Evolutionary conservation across 2,888 invertebrate species (phyloP).

Genomic region (Desoria tigrina): DNA sequence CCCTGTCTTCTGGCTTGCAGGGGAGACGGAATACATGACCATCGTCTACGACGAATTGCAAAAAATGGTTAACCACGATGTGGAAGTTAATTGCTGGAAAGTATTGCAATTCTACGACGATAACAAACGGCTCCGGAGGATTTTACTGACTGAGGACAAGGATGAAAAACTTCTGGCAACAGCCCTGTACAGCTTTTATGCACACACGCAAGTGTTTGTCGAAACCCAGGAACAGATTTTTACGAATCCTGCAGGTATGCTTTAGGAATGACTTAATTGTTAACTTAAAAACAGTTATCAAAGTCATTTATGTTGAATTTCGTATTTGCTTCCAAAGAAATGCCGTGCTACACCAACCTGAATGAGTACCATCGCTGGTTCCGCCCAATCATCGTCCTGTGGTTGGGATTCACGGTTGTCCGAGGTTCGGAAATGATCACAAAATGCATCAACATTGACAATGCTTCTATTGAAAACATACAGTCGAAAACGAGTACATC

Average conservation of each 20-base stretch:
- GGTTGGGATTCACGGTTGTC: conserved; percentile 51
- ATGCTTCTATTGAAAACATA: conserved; percentile 20
- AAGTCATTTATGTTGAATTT: neutral
- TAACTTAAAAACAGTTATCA: neutral
- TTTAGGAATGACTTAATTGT: neutral
- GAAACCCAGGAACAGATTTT: conserved; percentile 33
- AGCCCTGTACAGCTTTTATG: conserved; percentile 46
- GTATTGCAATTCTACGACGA: conserved; percentile 35
- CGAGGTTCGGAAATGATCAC: conserved; percentile 45
- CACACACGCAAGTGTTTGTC: conserved; percentile 45
- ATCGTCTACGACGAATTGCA: conserved; percentile 49
- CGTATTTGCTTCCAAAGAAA: neutral
- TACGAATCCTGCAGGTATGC: neutral
- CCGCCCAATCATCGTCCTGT: conserved; percentile 47
- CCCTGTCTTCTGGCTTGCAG: conserved; percentile 45
- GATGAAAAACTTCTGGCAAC: conserved; percentile 34
- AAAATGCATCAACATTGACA: conserved; percentile 45
- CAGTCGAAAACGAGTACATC: conserved; percentile 42
- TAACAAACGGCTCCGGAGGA: conserved; percentile 33
- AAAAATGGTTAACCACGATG: conserved; percentile 51
- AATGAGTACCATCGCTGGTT: conserved; percentile 49
- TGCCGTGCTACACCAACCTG: conserved; percentile 19
- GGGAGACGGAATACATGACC: conserved; percentile 40
- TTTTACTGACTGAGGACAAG: conserved; percentile 32
- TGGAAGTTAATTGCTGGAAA: conserved; percentile 43